phyloP scores from a whole-genome alignment of 2,797 vertebrate genomes.

The Remorina albescens region DNA sequence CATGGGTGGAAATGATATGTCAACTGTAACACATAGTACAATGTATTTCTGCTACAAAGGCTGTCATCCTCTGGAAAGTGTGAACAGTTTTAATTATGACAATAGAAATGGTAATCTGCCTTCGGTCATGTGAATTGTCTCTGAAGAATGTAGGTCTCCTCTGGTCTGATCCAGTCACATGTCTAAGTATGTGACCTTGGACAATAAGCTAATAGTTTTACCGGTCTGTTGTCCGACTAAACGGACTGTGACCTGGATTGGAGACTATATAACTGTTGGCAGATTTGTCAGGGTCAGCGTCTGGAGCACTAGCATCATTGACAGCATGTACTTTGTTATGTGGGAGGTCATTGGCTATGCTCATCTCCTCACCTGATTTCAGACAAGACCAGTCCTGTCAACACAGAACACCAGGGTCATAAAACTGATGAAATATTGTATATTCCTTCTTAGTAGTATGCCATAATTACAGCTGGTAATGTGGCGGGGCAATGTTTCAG shows the following conservation, averaged over 20 bases:
- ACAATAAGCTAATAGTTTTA: constrained; percentile 79
- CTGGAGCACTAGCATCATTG: constrained; percentile 60
- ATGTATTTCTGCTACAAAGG: constrained; percentile 3
- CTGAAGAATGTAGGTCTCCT: constrained; percentile 32
- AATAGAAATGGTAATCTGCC: constrained; percentile 43
- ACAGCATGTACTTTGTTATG: constrained; percentile 29
- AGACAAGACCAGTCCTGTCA: constrained; percentile 25
- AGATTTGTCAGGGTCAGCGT: constrained; percentile 67
- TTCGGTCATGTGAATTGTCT: constrained; percentile 29
- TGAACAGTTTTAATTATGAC: constrained; percentile 26
- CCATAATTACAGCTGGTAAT: constrained; percentile 37
- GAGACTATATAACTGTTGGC: constrained; percentile 63
- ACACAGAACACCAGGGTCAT: constrained; percentile 15
- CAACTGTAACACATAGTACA: background rate
- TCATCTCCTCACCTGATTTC: constrained; percentile 57
- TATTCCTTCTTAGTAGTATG: constrained; percentile 3
- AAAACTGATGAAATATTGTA: constrained; percentile 41
- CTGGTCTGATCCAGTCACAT: constrained; percentile 47
- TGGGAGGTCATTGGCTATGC: constrained; percentile 34
- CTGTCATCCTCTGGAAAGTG: background rate
- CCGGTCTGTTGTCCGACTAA: constrained; percentile 74
- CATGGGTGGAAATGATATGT: background rate
- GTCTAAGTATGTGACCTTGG: constrained; percentile 61
- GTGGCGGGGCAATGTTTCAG: constrained; percentile 9
- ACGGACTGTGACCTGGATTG: constrained; percentile 68